Base-by-base conservation (phyloP, 2,888 invertebrate genomes). In the Pseudococcus jackbeardsleyi region DNA sequence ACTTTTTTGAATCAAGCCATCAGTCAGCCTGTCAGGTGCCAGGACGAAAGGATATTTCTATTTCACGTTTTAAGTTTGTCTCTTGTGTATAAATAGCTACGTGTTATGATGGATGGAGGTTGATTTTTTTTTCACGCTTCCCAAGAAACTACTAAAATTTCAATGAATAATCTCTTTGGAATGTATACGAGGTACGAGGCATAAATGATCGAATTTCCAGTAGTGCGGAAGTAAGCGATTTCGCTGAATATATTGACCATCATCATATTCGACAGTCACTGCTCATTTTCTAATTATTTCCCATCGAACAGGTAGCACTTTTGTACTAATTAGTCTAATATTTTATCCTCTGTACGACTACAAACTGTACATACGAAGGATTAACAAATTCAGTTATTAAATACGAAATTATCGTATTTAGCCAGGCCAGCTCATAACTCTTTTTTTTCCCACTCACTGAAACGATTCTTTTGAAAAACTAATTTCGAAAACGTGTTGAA, bases 1-100 rank as follows among this genome's bases (percentile, higher is more conserved):
- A 79, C 42, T 19, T 79, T 79, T 79, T 79, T 39, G n/a, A 42
- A 11, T 33, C 33, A 9, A 42, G 79, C 19, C n/a, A 79, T 79
- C 79, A 42, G 79, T 79, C 79, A 79, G 79, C 42, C 42, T 79
- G 79, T 79, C 79, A 79, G 33, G 79, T 79, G 79, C 19, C 9
- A 77, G 19, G 64, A 64, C 17, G 33, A 15, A 3, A 12, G 26
- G 1, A 33, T 33, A 33, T 33, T 33, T 33, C 26, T 33, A 33
- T 33, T 33, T 33, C 3, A 33, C 26, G 26, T 33, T 3, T 33
- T 33, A 33, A 33, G 42, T 79, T 39, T 42, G n/a, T 79, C 79
- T 42, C n/a, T 9, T 79, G 79, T 79, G 79, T 42, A 79, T 72
- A 72, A 22, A 11, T 33, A 33, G 26, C 26, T 2, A 33, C 26